A percentile compares a stretch with the other conserved stretches of the same genome.
Conservation (phyloP, 2,888 invertebrate species). For the Nomada fabriciana region DNA sequence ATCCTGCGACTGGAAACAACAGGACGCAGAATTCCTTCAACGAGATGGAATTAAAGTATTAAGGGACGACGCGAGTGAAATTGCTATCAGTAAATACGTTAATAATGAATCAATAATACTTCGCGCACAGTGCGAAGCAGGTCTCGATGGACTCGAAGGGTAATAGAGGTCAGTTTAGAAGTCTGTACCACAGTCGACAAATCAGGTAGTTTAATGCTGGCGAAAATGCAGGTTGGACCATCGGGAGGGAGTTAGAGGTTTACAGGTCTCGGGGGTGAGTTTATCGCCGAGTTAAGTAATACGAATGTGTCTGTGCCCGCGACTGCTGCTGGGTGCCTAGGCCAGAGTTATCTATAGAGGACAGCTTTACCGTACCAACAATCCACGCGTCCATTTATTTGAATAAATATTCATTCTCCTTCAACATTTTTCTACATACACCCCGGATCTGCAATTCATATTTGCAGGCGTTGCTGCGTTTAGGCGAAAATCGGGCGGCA, state of each 20-base stretch:
- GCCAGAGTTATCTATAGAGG: conserved; percentile 79
- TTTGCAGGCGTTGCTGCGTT: conserved; percentile 1
- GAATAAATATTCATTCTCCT: conserved; percentile 79
- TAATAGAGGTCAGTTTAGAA: conserved; percentile 68
- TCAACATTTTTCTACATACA: conserved; percentile 25
- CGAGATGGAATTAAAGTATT: no score
- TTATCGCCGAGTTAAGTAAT: conserved; percentile 86
- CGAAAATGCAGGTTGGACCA: conserved; percentile 75
- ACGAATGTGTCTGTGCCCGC: conserved; percentile 84
- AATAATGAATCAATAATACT: conserved; percentile 44
- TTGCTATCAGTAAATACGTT: neutral
- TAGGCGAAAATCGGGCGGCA: conserved; percentile 1
- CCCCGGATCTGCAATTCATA: neutral
- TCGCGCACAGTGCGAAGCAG: conserved; percentile 10
- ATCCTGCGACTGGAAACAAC: no score
- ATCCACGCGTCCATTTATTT: conserved; percentile 76
- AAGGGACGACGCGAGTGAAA: neutral
- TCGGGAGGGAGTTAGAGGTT: conserved; percentile 75
- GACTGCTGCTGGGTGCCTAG: conserved; percentile 74
- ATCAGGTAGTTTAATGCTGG: conserved; percentile 76
- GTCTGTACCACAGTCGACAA: conserved; percentile 73
- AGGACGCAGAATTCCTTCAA: no score
- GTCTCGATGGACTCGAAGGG: conserved; percentile 62
- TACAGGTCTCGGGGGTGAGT: conserved; percentile 81
- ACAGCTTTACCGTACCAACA: conserved; percentile 76